A percentile compares a stretch with the other conserved stretches of the same genome.
phyloP scores from a whole-genome alignment of 2,888 invertebrate genomes.

The Gerris lacustris region DNA sequence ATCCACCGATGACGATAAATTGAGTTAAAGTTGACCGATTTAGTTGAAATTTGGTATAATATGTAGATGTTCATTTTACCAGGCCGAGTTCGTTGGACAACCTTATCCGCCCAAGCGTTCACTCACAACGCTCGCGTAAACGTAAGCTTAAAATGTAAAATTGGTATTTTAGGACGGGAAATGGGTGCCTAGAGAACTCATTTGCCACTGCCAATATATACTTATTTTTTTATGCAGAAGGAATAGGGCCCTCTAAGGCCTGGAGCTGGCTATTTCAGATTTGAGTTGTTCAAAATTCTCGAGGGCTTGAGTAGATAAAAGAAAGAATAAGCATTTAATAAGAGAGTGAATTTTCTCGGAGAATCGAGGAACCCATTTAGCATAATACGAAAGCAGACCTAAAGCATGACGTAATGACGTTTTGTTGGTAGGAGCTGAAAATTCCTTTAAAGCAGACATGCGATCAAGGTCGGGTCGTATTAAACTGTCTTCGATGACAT shows the following conservation, averaged over 20 bases:
- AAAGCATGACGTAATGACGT: conserved; percentile 7
- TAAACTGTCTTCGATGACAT: conserved; percentile 6
- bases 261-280: conserved; percentile 7
- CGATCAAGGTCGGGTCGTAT: conserved; percentile 15
- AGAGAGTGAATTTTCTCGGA: conserved; percentile 15
- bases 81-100: too few species aligned
- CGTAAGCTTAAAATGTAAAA: too few species aligned
- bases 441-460: conserved; percentile 1
- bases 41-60: too few species aligned
- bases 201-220: conserved; percentile 23
- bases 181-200: conserved; percentile 23
- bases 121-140: too few species aligned
- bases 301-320: conserved; percentile 8
- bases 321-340: conserved; percentile 8
- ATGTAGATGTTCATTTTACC: too few species aligned
- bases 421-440: conserved; percentile 8
- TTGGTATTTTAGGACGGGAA: too few species aligned
- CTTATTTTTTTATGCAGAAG: not conserved
- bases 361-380: conserved; percentile 14
- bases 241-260: conserved; percentile 2
- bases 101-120: too few species aligned
- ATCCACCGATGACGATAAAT: too few species aligned
- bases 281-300: conserved; percentile 11
- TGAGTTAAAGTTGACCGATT: too few species aligned
- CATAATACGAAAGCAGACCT: conserved; percentile 15